Conservation (phyloP, 2,113 vertebrate genomes). For the Azemiops feae region DNA sequence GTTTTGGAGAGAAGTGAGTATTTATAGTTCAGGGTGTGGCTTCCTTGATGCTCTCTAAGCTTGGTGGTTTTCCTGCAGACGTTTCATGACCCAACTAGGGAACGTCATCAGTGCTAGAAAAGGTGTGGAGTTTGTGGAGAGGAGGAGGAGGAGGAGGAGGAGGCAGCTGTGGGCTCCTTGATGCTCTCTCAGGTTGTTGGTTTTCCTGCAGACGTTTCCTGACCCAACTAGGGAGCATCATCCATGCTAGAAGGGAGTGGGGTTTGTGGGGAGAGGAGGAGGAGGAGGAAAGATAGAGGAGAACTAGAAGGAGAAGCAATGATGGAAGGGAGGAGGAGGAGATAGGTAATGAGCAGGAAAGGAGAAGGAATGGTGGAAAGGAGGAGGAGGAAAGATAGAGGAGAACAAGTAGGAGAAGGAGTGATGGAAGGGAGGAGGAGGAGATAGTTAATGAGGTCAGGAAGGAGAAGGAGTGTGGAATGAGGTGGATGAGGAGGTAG, state of each 20-base stretch:
- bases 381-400: background rate
- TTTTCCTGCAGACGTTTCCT: background rate
- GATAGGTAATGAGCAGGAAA: too few relatives aligned
- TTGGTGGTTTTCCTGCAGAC: background rate
- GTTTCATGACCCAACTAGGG: background rate
- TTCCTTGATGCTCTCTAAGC: background rate
- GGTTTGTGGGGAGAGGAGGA: too few relatives aligned
- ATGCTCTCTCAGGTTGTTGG: background rate
- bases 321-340: too few relatives aligned
- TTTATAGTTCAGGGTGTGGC: background rate
- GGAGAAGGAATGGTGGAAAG: too few relatives aligned
- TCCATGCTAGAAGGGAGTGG: background rate
- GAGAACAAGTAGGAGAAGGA: background rate
- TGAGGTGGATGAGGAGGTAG: too few relatives aligned
- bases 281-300: too few relatives aligned
- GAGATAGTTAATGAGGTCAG: too few relatives aligned
- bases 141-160: background rate
- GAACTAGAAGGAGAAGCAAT: too few relatives aligned
- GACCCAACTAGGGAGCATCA: background rate
- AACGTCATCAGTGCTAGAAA: background rate
- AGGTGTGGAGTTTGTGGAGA: background rate
- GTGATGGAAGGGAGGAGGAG: background rate
- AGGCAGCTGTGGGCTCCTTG: background rate
- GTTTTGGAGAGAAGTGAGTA: background rate
- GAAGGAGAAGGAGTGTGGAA: too few relatives aligned